Evolutionary conservation across 2,113 vertebrate species (phyloP), one percentile per base, ranked within the genome.

Genomic region (Chloroceryle aenea): DNA sequence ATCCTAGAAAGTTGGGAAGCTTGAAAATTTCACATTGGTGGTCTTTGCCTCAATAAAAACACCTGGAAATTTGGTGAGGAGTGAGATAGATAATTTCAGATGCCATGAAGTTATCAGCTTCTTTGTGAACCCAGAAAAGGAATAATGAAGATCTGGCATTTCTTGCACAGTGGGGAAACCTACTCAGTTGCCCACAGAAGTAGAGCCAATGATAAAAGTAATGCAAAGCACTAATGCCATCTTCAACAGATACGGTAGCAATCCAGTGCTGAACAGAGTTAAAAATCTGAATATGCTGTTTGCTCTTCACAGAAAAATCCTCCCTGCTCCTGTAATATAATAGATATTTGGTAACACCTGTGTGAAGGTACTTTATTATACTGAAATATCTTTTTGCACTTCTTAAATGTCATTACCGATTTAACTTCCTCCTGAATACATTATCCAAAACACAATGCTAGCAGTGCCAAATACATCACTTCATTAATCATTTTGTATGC

Each of bases 351-450:
- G 21, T 74, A 92, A 67, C 38, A 92, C n/a, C 17, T 85, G 55
- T 85, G 52, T 78, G 52, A 84, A 87, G 26, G 4, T 17, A 45
- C 91, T 78, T 89, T 29, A 58, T 94, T 75, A 79, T 26, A 69
- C 9, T 69, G 58, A 91, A 76, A 89, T 59, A 81, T 87, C 47
- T 66, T 85, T 89, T 76, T 91, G 32, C 59, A 25, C 62, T 93
- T 72, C 69, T 76, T 73, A 72, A 93, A 94, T 73, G 36, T 50
- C 36, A 53, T 79, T 91, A 93, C 52, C 69, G 69, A 92, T 93
- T 85, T 91, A 91, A 91, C 48, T 68, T 92, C n/a, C 16, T 94
- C 14, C 77, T 69, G 66, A 95, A 95, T 58, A 68, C 9, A 73
- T 91, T 75, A 93, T 18, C 48, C 45, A 91, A 93, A 94, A 82